phyloP scores from a whole-genome alignment of 2,888 invertebrate genomes.

The Lithophane semibrunnea region DNA sequence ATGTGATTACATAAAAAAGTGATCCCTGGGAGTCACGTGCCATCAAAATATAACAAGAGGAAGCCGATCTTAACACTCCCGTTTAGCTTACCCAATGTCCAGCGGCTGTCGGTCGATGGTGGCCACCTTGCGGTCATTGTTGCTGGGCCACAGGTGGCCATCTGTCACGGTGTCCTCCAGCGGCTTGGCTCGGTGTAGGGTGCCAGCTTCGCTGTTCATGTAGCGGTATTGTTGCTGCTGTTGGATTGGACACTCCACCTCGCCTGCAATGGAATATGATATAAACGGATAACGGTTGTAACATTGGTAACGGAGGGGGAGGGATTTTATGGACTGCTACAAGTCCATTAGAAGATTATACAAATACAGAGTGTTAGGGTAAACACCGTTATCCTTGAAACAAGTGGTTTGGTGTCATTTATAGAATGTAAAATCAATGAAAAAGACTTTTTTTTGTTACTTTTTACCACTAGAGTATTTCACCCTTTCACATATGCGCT shows the following conservation, averaged over 20 bases:
- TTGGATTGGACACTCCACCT: slow-evolving; percentile 89
- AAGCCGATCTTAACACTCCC: too few relatives aligned
- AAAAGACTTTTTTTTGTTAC: too few relatives aligned
- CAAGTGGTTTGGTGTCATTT: too few relatives aligned
- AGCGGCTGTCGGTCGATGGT: slow-evolving; percentile 88
- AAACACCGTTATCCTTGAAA: too few relatives aligned
- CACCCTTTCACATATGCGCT: too few relatives aligned
- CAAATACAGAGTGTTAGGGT: not conserved
- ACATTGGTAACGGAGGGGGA: not conserved
- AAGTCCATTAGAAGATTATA: not conserved
- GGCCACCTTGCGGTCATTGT: slow-evolving; percentile 87
- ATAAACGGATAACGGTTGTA: too few relatives aligned
- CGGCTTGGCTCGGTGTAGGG: slow-evolving; percentile 86
- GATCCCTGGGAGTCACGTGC: too few relatives aligned
- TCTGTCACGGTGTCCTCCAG: slow-evolving; percentile 89
- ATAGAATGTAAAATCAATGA: too few relatives aligned
- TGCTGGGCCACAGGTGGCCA: slow-evolving; percentile 88
- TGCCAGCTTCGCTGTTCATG: slow-evolving; percentile 89
- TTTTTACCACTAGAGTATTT: too few relatives aligned
- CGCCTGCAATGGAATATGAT: slow-evolving; percentile 76
- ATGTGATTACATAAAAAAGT: not conserved
- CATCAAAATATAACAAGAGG: not conserved
- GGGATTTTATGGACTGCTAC: not conserved
- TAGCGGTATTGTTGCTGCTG: slow-evolving; percentile 90
- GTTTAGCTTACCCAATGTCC: slow-evolving; percentile 84